Percentiles rank a stretch among this genome's conserved stretches.
These are phyloP conservation scores for Megathymus violae DNA, from an alignment of 1,140 invertebrate genomes.

Conservation along the genomic window DNA sequence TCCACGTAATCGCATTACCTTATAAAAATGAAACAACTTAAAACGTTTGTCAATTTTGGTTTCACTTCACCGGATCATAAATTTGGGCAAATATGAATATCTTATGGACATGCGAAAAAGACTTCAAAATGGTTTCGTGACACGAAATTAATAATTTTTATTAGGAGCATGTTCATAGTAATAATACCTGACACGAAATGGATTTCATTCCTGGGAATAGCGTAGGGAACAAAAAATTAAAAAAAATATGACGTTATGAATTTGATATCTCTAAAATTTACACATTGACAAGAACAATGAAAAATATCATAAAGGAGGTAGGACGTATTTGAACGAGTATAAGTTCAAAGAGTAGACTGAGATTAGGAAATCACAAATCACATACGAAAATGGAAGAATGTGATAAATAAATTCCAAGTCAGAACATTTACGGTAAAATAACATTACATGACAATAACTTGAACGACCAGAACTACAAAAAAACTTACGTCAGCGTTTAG, in stretches of 20 bases:
- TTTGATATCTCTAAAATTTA: too few relatives aligned
- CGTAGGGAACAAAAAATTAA: background rate
- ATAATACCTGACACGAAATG: background rate
- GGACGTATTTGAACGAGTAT: background rate
- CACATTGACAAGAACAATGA: too few relatives aligned
- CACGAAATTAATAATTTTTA: background rate
- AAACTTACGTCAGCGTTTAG: constrained; percentile 40
- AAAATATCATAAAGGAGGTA: too few relatives aligned
- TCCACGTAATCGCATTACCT: too few relatives aligned
- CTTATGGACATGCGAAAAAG: background rate
- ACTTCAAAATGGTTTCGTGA: background rate
- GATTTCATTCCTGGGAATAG: background rate
- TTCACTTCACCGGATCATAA: too few relatives aligned
- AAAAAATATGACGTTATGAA: background rate
- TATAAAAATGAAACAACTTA: too few relatives aligned
- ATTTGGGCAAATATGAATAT: constrained; percentile 4
- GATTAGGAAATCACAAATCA: background rate
- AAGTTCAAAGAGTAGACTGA: background rate
- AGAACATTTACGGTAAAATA: background rate
- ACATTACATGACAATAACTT: background rate
- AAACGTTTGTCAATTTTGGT: too few relatives aligned
- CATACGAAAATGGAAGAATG: background rate
- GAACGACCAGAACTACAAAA: background rate
- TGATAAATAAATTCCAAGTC: background rate
- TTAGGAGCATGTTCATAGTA: background rate